Evolutionary conservation across 2,113 vertebrate genomes (phyloP).

Genomic region (Leucosticte australis): DNA sequence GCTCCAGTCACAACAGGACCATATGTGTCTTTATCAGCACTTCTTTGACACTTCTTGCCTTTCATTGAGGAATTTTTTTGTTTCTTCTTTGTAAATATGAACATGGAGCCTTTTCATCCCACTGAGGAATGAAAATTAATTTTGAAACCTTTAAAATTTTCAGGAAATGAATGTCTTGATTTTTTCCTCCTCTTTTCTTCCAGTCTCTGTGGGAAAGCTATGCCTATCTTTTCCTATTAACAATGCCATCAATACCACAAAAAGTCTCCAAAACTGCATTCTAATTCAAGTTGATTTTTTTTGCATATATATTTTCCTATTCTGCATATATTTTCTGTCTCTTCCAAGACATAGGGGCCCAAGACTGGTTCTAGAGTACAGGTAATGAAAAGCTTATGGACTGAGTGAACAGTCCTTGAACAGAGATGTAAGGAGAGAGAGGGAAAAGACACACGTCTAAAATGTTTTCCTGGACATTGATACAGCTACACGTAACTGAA

Average conservation of each 20-base stretch:
- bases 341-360: not conserved
- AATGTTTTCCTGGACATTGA: not conserved
- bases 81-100: not conserved
- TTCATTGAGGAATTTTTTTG: not conserved
- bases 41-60: not conserved
- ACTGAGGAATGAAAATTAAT: not conserved
- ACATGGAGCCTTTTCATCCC: not conserved
- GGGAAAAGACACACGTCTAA: not conserved
- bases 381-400: not conserved
- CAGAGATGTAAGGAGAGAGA: not conserved
- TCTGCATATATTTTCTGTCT: not conserved
- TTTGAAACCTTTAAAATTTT: not conserved
- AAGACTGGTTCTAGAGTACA: not conserved
- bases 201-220: not conserved
- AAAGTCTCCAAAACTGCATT: not conserved
- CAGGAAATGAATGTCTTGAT: not conserved
- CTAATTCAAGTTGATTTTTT: not conserved
- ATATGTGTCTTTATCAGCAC: not conserved
- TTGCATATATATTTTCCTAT: not conserved
- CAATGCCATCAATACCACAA: not conserved
- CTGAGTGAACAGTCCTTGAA: not conserved
- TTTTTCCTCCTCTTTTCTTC: not conserved
- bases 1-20: not conserved
- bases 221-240: not conserved
- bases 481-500: not conserved